Evolutionary conservation across 1,140 invertebrate species (phyloP).

Genomic region (Aphaenogaster floridana): DNA sequence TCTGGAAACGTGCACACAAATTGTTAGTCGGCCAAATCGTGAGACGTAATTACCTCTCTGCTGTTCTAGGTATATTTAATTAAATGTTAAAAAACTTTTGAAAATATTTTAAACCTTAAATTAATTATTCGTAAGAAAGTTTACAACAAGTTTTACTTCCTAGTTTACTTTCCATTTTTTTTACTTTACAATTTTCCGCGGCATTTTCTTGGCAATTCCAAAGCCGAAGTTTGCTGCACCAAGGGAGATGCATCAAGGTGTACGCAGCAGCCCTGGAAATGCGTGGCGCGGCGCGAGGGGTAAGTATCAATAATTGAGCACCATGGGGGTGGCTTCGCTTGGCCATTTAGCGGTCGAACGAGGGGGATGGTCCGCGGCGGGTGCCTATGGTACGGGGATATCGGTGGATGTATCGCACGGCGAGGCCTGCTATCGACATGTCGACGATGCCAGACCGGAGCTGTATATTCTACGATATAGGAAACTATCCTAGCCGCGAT

Average conservation of each 20-base stretch:
- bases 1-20: neutral
- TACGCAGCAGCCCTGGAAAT: conserved; percentile 66
- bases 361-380: conserved; percentile 75
- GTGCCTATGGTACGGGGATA: conserved; percentile 79
- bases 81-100: neutral
- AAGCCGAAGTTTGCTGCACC: neutral
- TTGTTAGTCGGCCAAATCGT: neutral
- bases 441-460: conserved; percentile 82
- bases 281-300: conserved; percentile 65
- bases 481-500: conserved; percentile 83
- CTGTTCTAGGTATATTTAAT: neutral
- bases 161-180: neutral
- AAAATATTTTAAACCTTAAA: neutral
- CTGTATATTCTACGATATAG: conserved; percentile 81
- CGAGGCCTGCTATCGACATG: conserved; percentile 87
- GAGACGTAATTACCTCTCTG: neutral
- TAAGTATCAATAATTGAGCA: conserved; percentile 86
- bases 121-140: neutral
- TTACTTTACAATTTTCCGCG: neutral
- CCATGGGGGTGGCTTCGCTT: conserved; percentile 80
- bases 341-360: conserved; percentile 85
- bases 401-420: conserved; percentile 84
- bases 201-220: neutral
- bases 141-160: neutral
- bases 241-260: conserved; percentile 57